phyloP scores from a whole-genome alignment of 2,113 vertebrate genomes.

The Stigmatopora nigra region DNA sequence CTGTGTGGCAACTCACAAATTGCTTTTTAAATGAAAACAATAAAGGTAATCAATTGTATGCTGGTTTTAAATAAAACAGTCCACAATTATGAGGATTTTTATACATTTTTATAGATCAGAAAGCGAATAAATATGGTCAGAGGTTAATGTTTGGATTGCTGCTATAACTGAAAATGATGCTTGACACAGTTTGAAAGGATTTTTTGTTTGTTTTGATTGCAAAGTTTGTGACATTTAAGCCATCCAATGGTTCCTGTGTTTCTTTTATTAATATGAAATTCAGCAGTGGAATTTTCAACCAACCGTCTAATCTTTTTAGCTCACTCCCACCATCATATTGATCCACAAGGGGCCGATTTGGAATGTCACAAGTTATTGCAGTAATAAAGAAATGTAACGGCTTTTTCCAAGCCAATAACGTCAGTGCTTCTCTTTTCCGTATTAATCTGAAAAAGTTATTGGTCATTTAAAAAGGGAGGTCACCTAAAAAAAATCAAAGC shows the following conservation, averaged over 20 bases:
- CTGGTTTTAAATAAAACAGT: neutral
- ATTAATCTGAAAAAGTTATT: neutral
- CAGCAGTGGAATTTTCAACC: neutral
- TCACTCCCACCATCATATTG: neutral
- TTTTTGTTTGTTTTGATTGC: neutral
- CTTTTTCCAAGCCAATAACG: conserved; percentile 1
- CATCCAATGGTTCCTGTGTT: neutral
- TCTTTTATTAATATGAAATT: conserved; percentile 1
- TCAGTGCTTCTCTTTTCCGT: neutral
- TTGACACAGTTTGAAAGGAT: too few relatives aligned
- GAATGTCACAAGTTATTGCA: neutral
- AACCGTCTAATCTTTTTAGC: neutral
- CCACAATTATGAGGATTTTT: neutral
- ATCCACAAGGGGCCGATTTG: neutral
- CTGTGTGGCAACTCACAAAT: conserved; percentile 65
- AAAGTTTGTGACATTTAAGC: neutral
- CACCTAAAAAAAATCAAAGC: conserved; percentile 4
- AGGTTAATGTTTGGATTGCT: neutral
- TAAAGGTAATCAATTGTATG: conserved; percentile 6
- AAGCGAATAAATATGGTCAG: neutral
- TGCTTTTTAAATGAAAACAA: neutral
- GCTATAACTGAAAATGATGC: neutral
- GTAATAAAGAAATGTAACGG: neutral
- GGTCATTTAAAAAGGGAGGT: neutral
- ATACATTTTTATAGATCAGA: neutral